Percentiles rank a stretch among this genome's conserved stretches.
Evolutionary conservation across 1,140 invertebrate genomes (phyloP).

Genomic region (Hylaeus volcanicus): DNA sequence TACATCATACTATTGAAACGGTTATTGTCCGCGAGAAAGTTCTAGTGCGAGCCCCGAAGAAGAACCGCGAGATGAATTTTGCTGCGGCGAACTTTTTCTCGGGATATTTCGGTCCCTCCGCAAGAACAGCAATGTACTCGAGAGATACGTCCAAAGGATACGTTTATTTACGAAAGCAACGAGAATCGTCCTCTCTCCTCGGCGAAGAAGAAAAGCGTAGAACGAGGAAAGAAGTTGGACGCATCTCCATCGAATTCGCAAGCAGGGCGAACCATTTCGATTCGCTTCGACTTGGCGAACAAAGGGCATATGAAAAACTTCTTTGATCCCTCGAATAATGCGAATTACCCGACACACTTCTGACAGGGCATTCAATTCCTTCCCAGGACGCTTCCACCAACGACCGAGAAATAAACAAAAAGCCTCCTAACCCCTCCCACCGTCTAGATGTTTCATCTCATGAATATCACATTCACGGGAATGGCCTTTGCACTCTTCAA

Average conservation of each 20-base stretch:
- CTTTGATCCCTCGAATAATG: conserved; percentile 26
- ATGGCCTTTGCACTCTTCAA: conserved; percentile 54
- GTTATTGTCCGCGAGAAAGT: not conserved
- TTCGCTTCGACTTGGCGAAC: not conserved
- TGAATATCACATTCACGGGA: conserved; percentile 57
- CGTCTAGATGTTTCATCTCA: conserved; percentile 51
- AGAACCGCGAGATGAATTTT: not conserved
- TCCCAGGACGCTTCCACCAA: not conserved
- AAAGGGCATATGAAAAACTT: not conserved
- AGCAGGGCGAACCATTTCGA: not conserved
- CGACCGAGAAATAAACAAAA: conserved; percentile 56
- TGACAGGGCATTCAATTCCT: conserved; percentile 19
- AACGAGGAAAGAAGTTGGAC: not conserved
- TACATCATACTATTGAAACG: no score
- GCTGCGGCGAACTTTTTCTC: not conserved
- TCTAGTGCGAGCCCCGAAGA: not conserved
- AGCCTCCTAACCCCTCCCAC: not conserved
- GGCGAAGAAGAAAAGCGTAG: not conserved
- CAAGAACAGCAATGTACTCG: not conserved
- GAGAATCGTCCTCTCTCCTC: no score
- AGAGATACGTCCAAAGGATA: not conserved
- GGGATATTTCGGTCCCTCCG: no score
- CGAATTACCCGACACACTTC: conserved; percentile 23
- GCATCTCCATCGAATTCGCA: not conserved
- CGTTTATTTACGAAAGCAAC: not conserved